Evolutionary conservation across 2,888 invertebrate genomes (phyloP).

Genomic region (Hydraecia micacea): DNA sequence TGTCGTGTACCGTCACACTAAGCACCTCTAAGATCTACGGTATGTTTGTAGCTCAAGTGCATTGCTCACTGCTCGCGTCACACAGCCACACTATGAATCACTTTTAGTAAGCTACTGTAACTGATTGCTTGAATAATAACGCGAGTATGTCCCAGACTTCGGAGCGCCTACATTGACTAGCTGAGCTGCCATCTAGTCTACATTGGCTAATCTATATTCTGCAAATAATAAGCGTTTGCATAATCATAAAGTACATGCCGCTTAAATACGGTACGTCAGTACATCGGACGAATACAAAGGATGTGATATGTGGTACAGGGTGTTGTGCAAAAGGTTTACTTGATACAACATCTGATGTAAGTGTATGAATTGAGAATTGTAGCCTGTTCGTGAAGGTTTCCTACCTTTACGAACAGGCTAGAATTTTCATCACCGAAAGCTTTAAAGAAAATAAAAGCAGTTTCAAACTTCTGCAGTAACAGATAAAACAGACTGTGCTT

Average conservation of each 20-base stretch:
- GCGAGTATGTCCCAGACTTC: slow-evolving; percentile 15
- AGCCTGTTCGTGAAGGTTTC: too few relatives aligned
- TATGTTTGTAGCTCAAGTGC: background rate
- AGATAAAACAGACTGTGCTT: background rate
- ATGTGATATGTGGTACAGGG: background rate
- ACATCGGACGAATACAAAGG: slow-evolving; percentile 42
- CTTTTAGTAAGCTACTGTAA: background rate
- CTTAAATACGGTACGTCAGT: slow-evolving; percentile 17
- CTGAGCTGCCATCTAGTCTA: slow-evolving; percentile 32
- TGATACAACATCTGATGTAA: background rate
- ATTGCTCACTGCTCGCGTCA: slow-evolving; percentile 11
- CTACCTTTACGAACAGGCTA: too few relatives aligned
- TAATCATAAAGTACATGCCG: slow-evolving; percentile 48
- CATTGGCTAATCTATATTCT: slow-evolving; percentile 47
- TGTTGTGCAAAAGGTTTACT: slow-evolving; percentile 39
- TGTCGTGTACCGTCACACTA: slow-evolving; percentile 19
- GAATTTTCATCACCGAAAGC: too few relatives aligned
- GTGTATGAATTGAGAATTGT: too few relatives aligned
- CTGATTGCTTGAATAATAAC: background rate
- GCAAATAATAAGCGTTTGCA: slow-evolving; percentile 49
- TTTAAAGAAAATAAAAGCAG: background rate
- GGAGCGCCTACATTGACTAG: slow-evolving; percentile 21
- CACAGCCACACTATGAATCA: slow-evolving; percentile 11
- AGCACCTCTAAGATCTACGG: slow-evolving; percentile 13
- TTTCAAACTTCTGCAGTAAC: background rate